phyloP scores from a whole-genome alignment of 1,140 invertebrate species.

The Andrena cerasifolii region DNA sequence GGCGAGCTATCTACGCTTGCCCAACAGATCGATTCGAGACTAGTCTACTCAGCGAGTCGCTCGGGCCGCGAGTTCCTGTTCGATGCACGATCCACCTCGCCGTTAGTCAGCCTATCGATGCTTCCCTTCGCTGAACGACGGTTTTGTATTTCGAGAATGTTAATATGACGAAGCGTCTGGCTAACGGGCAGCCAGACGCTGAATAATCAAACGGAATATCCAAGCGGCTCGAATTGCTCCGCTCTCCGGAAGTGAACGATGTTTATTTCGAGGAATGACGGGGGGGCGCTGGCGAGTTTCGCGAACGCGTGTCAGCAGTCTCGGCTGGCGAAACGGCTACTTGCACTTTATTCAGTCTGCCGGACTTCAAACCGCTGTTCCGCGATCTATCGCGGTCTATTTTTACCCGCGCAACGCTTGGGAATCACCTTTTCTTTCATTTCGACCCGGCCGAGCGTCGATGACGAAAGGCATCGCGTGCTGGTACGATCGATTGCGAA shows the following conservation, averaged over 20 bases:
- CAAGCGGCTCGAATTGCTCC: slow-evolving; percentile 51
- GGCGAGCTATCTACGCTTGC: not conserved
- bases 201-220: slow-evolving; percentile 66
- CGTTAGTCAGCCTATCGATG: slow-evolving; percentile 15
- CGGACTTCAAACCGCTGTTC: not conserved
- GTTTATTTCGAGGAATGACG: slow-evolving; percentile 38
- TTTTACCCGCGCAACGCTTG: not conserved
- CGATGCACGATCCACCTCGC: slow-evolving; percentile 8
- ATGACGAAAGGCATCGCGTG: not conserved
- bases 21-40: slow-evolving; percentile 6
- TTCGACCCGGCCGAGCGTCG: not conserved
- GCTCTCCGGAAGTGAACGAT: slow-evolving; percentile 44
- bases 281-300: slow-evolving; percentile 25
- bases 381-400: too few relatives aligned
- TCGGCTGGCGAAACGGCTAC: slow-evolving; percentile 2
- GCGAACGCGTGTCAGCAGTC: slow-evolving; percentile 48
- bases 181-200: slow-evolving; percentile 59
- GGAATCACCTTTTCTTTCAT: not conserved
- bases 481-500: slow-evolving; percentile 6
- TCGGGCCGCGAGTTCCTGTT: not conserved
- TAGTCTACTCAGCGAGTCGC: too few relatives aligned
- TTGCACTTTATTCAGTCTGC: not conserved
- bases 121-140: slow-evolving; percentile 41
- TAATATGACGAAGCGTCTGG: slow-evolving; percentile 55
- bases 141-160: slow-evolving; percentile 60